Percentiles rank a stretch among this genome's conserved stretches.
Evolutionary conservation across 2,888 invertebrate species (phyloP).

Genomic region (Patella caerulea): DNA sequence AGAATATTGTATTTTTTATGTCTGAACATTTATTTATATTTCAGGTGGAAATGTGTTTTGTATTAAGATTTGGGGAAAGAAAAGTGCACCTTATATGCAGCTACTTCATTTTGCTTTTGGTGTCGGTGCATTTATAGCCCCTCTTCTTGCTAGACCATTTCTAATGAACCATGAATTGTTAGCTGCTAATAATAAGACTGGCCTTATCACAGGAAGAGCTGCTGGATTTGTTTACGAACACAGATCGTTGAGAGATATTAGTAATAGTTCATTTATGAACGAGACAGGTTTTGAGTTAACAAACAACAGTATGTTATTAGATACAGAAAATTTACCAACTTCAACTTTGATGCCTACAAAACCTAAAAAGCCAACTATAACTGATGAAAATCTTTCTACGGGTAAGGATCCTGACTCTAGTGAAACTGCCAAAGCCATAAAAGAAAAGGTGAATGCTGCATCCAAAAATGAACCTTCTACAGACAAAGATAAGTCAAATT

Average conservation of each 20-base stretch:
- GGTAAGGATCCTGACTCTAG: neutral
- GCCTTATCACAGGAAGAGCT: neutral
- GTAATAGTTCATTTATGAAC: too few relatives aligned
- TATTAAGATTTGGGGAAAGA: slow-evolving; percentile 67
- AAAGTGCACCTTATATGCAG: slow-evolving; percentile 72
- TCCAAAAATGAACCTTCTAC: too few relatives aligned
- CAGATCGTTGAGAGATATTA: too few relatives aligned
- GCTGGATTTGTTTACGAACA: neutral
- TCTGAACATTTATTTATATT: slow-evolving; percentile 22
- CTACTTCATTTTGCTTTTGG: slow-evolving; percentile 73
- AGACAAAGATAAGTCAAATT: neutral
- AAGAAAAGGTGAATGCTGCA: neutral
- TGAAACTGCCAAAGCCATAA: neutral
- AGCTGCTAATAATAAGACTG: neutral
- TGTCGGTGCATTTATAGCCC: slow-evolving; percentile 73
- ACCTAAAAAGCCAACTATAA: neutral
- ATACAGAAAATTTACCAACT: too few relatives aligned
- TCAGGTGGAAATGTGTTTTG: slow-evolving; percentile 73
- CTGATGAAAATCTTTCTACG: neutral
- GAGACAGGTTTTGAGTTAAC: too few relatives aligned
- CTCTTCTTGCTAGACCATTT: slow-evolving; percentile 72
- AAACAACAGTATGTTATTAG: too few relatives aligned
- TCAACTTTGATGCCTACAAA: neutral
- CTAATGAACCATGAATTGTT: slow-evolving; percentile 39
- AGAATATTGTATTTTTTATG: neutral